phyloP scores from a whole-genome alignment of 1,140 invertebrate species.

The Matsumurasca onukii region DNA sequence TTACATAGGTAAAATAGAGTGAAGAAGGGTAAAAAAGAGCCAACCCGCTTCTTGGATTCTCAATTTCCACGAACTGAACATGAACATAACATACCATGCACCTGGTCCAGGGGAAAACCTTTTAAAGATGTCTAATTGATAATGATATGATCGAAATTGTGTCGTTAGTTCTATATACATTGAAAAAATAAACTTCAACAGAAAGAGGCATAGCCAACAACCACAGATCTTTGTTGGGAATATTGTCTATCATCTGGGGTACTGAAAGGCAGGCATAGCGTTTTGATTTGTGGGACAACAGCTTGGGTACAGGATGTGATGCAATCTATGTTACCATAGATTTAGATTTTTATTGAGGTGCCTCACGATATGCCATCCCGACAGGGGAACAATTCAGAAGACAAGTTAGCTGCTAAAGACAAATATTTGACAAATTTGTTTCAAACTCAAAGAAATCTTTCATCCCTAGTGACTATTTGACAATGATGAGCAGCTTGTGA shows the following conservation, averaged over 20 bases:
- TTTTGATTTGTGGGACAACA: background rate
- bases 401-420: slow-evolving; percentile 13
- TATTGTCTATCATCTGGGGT: background rate
- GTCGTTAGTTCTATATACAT: background rate
- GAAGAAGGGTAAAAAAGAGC: too few relatives aligned
- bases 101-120: background rate
- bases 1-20: too few relatives aligned
- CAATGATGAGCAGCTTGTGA: slow-evolving; percentile 19
- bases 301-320: background rate
- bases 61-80: too few relatives aligned
- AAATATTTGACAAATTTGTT: slow-evolving; percentile 16
- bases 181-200: slow-evolving; percentile 11
- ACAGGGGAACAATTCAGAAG: background rate
- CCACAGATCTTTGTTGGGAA: slow-evolving; percentile 4
- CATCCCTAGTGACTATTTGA: background rate
- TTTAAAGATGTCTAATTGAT: background rate
- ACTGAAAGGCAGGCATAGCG: background rate
- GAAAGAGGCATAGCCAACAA: slow-evolving; percentile 4
- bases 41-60: too few relatives aligned
- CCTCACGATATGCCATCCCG: background rate
- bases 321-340: slow-evolving; percentile 50
- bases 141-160: background rate
- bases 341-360: slow-evolving; percentile 16
- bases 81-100: background rate
- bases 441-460: background rate